These are phyloP conservation scores for Corythornis vintsioides DNA, from an alignment of 2,113 vertebrate species.

Conservation along the genomic window DNA sequence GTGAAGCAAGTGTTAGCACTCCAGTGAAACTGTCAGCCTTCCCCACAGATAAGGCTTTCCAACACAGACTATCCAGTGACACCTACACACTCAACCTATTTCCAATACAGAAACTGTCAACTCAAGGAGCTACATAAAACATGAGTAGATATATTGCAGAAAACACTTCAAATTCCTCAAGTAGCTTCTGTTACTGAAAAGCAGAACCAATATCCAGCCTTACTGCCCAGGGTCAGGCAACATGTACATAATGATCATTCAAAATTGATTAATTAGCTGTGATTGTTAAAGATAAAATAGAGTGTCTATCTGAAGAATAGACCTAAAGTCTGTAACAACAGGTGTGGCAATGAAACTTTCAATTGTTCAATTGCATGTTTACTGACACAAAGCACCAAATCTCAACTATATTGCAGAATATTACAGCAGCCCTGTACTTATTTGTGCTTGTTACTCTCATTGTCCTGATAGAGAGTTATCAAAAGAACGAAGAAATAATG, in stretches of 20 bases:
- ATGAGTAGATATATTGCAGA: not conserved
- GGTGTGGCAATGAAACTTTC: not conserved
- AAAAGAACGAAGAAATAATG: not conserved
- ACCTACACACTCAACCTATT: not conserved
- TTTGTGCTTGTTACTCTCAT: not conserved
- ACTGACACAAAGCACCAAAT: not conserved
- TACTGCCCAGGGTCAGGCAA: not conserved
- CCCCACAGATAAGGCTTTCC: not conserved
- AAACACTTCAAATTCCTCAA: constrained; percentile 23
- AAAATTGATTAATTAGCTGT: not conserved
- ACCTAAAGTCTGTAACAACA: not conserved
- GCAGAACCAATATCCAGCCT: not conserved
- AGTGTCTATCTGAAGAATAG: not conserved
- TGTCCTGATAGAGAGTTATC: not conserved
- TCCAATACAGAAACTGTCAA: not conserved
- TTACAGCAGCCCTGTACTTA: not conserved
- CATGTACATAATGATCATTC: not conserved
- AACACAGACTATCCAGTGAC: not conserved
- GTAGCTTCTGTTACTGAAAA: not conserved
- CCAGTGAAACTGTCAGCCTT: not conserved
- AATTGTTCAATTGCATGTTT: not conserved
- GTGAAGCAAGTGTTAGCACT: not conserved
- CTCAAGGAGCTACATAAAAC: not conserved
- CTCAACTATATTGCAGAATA: not conserved
- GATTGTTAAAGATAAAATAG: not conserved